Conservation (phyloP, 2,797 vertebrate genomes). For the Rhinophrynus dorsalis region DNA sequence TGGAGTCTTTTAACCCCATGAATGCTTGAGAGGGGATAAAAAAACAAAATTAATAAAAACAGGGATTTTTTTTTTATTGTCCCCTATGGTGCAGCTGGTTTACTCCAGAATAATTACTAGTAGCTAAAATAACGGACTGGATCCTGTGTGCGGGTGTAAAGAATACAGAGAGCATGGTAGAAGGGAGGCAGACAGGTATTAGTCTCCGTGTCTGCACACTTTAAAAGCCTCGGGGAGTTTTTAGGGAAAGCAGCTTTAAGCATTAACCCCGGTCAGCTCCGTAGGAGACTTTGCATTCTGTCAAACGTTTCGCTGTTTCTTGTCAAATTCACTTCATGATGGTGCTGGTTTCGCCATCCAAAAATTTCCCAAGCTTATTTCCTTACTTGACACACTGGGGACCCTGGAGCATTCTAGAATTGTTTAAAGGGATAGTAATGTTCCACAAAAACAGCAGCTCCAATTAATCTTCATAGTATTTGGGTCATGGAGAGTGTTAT, state of each 20-base stretch:
- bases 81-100: too few species aligned
- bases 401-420: background rate
- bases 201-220: constrained; percentile 14
- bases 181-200: constrained; percentile 29
- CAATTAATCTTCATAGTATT: too few species aligned
- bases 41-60: too few species aligned
- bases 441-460: too few species aligned
- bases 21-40: too few species aligned
- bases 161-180: background rate
- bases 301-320: constrained; percentile 35
- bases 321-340: constrained; percentile 45
- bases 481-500: too few species aligned
- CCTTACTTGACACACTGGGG: background rate
- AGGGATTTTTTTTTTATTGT: too few species aligned
- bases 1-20: too few species aligned
- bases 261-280: constrained; percentile 45
- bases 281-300: constrained; percentile 32
- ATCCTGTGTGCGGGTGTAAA: too few species aligned
- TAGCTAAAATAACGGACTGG: too few species aligned
- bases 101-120: too few species aligned
- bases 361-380: background rate
- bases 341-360: background rate
- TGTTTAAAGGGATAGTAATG: too few species aligned
- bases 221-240: constrained; percentile 23
- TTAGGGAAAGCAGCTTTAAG: constrained; percentile 43